Percentiles rank a stretch among this genome's conserved stretches.
Evolutionary conservation across 2,888 invertebrate species (phyloP).

Genomic region (Perithous albicinctus): DNA sequence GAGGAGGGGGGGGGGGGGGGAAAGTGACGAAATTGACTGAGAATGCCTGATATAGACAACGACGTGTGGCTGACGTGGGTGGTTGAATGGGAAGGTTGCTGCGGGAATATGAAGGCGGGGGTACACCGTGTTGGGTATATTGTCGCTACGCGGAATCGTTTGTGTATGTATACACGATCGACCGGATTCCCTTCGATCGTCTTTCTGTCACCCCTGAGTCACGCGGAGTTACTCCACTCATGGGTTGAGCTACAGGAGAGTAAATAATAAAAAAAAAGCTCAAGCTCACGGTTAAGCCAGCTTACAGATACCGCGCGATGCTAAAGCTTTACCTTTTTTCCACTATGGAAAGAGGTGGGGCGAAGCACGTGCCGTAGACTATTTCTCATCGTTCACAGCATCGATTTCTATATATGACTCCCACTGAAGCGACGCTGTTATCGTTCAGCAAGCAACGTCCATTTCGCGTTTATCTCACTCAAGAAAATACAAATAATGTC

Average conservation of each 20-base stretch:
- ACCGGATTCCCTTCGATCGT: slow-evolving; percentile 59
- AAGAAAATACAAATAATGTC: slow-evolving; percentile 23
- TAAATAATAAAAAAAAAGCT: slow-evolving; percentile 57
- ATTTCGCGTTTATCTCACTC: slow-evolving; percentile 17
- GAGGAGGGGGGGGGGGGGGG: no score
- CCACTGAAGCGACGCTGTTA: slow-evolving; percentile 8
- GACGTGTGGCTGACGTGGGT: slow-evolving; percentile 30
- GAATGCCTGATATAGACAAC: neutral
- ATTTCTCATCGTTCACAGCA: slow-evolving; percentile 27
- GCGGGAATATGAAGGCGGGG: slow-evolving; percentile 5
- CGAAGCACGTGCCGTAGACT: slow-evolving; percentile 45
- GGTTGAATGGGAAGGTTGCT: neutral
- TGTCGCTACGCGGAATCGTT: slow-evolving; percentile 17
- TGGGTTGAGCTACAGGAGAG: slow-evolving; percentile 33
- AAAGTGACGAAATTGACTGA: no score
- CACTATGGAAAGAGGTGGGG: neutral
- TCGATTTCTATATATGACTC: neutral
- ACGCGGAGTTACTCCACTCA: slow-evolving; percentile 19
- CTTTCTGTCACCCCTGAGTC: slow-evolving; percentile 42
- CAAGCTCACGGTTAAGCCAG: slow-evolving; percentile 55
- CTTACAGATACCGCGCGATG: slow-evolving; percentile 39
- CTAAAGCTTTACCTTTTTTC: slow-evolving; percentile 6
- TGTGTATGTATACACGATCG: slow-evolving; percentile 53
- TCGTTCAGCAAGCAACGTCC: slow-evolving; percentile 41
- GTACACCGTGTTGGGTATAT: slow-evolving; percentile 9